Conservation (phyloP, 2,113 vertebrate genomes). For the Burhinus oedicnemus region DNA sequence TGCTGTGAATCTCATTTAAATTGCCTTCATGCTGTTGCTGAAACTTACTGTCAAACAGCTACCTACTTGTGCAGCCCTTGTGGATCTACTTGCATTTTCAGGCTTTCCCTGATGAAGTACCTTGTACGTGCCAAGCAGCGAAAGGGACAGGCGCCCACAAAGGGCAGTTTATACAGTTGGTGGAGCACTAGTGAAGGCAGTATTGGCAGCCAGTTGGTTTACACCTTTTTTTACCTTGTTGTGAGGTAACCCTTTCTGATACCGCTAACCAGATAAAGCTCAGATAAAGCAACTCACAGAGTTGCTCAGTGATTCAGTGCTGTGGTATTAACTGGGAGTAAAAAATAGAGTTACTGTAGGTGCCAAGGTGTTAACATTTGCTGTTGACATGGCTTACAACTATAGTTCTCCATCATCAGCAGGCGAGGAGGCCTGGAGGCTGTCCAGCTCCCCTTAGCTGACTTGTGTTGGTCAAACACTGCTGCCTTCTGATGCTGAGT, state of each 20-base stretch:
- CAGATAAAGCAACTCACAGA: no score
- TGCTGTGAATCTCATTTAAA: fast-evolving
- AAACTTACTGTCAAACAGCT: neutral
- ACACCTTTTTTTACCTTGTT: slow-evolving; percentile 13
- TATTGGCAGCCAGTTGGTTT: neutral
- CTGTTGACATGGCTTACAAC: neutral
- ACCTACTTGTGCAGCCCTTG: neutral
- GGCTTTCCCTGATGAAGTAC: neutral
- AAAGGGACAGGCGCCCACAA: neutral
- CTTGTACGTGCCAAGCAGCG: neutral
- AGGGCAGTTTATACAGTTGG: neutral
- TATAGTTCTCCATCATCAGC: neutral
- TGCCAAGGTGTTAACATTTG: neutral
- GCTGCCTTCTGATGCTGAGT: neutral
- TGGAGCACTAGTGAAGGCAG: neutral
- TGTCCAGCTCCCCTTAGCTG: neutral
- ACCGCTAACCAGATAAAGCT: neutral
- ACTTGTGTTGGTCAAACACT: neutral
- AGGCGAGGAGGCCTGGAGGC: neutral
- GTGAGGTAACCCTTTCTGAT: slow-evolving; percentile 22
- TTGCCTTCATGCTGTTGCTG: neutral
- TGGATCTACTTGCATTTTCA: neutral
- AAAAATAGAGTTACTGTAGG: neutral
- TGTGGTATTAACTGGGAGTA: neutral
- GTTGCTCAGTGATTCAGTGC: neutral